Conservation (phyloP, 1,140 invertebrate species). For the Artemia franciscana region DNA sequence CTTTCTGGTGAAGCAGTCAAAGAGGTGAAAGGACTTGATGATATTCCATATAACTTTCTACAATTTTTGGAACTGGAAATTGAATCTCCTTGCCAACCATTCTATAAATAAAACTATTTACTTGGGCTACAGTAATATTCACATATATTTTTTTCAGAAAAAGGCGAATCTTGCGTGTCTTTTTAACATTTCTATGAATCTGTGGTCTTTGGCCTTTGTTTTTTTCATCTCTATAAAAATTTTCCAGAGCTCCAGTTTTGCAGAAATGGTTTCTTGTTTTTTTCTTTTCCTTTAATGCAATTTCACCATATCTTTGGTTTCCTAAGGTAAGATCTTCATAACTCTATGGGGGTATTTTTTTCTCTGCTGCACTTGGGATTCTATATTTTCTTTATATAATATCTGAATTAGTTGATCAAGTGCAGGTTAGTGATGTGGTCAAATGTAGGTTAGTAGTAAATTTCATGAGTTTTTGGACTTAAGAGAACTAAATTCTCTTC, state of each 20-base stretch:
- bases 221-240: not conserved
- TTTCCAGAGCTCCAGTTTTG: not conserved
- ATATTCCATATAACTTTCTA: too few species aligned
- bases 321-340: not conserved
- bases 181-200: not conserved
- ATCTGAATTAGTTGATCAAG: too few species aligned
- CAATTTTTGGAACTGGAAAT: too few species aligned
- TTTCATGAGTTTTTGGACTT: too few species aligned
- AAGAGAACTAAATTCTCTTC: too few species aligned
- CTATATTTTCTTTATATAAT: too few species aligned
- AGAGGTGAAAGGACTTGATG: too few species aligned
- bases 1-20: too few species aligned
- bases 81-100: not conserved
- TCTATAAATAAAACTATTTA: not conserved
- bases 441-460: too few species aligned
- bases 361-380: not conserved
- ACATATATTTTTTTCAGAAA: not conserved
- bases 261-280: not conserved
- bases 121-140: not conserved
- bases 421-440: too few species aligned
- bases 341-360: not conserved
- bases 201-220: not conserved
- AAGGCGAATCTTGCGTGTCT: not conserved
- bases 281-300: not conserved
- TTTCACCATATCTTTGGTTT: not conserved